phyloP scores from a whole-genome alignment of 2,888 invertebrate species.

The Junonia oenone region DNA sequence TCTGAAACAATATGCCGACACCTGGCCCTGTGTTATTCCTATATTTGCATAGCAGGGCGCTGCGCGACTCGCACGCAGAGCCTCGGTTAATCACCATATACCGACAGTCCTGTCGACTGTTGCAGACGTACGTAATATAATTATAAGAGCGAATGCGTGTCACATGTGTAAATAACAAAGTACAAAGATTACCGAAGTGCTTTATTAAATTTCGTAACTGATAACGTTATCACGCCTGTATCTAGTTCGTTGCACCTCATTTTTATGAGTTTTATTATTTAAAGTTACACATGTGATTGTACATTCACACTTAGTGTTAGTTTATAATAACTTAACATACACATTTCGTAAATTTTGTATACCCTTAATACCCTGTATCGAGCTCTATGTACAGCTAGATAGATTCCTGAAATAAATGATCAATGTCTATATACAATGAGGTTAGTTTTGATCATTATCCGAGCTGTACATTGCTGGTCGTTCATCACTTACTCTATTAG shows the following conservation, averaged over 20 bases:
- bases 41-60: conserved; percentile 36
- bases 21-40: conserved; percentile 57
- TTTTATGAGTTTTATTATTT: background rate
- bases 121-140: conserved; percentile 13
- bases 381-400: conserved; percentile 36
- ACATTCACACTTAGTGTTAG: conserved; percentile 16
- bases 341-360: conserved; percentile 11
- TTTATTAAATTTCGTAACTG: conserved; percentile 2
- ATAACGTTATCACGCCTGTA: conserved; percentile 5
- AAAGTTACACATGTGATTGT: conserved; percentile 1
- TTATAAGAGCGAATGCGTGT: conserved; percentile 18
- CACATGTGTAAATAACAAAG: conserved; percentile 6
- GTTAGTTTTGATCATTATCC: conserved; percentile 52
- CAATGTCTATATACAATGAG: conserved; percentile 66
- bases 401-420: conserved; percentile 48
- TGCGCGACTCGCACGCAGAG: conserved; percentile 10
- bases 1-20: conserved; percentile 85
- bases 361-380: conserved; percentile 32
- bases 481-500: conserved; percentile 87
- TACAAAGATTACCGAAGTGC: background rate
- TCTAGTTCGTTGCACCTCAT: conserved; percentile 1
- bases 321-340: conserved; percentile 7
- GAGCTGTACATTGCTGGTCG: conserved; percentile 32
- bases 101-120: conserved; percentile 28
- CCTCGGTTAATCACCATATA: conserved; percentile 34